Evolutionary conservation across 2,113 vertebrate genomes (phyloP), one percentile per base, ranked within the genome.

Genomic region (Pomatorhinus ruficollis): DNA sequence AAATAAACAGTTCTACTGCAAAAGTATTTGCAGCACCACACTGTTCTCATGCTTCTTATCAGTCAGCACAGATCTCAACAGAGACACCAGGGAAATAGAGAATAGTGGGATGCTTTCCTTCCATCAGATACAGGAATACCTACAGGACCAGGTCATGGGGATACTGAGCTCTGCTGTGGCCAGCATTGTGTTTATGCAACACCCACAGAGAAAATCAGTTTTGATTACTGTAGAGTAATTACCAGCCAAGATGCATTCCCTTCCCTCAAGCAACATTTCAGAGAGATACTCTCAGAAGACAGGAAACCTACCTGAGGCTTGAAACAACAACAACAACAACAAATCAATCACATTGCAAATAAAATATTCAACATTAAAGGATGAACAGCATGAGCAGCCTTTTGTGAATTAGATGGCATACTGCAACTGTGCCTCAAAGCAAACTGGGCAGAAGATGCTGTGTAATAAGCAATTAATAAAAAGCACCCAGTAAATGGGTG

Each of bases 41-140:
- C 15, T 54, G 6, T n/a, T 81, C 47, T 69, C 45, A 50, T 0
- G 3, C 17, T 80, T 49, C 11, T 64, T 40, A 57, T 24, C 2
- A 1, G 13, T 31, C 25, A 79, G 24, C n/a, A 70, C 13, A 1
- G 1, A 61, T 60, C 11, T 70, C 42, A 63, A 20, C 0, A 0
- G 15, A 74, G 42, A 53, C 63, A 78, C 4, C 21, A 74, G 54
- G 39, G 28, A 78, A 81, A n/a, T 31, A 11, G 49, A 83, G 47
- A 70, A 7, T 2, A 59, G 39, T 12, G 22, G 79, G 52, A 79
- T 45, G 20, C 56, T 35, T 24, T 57, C 35, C 27, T 57, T 78
- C 69, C 56, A 57, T 57, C 60, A 88, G 42, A 49, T 24, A 44
- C 12, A 44, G 60, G 10, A 69, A 69, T 0, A 0, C 57, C 66